phyloP scores from a whole-genome alignment of 2,797 vertebrate species.

The Todus mexicanus region DNA sequence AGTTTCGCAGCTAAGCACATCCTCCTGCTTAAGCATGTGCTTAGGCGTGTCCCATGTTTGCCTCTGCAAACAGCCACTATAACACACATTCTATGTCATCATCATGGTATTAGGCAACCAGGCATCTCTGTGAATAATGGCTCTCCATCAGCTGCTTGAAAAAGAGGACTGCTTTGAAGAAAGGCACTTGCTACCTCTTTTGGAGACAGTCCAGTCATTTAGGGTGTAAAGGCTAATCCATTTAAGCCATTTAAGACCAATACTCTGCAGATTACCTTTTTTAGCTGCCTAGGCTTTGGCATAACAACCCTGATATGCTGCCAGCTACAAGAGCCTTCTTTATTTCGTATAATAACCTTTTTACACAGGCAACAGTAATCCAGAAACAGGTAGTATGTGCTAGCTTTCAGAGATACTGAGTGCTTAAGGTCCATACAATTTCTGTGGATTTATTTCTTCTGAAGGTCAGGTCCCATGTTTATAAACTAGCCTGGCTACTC shows the following conservation, averaged over 20 bases:
- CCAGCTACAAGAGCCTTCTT: not conserved
- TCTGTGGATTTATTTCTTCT: not conserved
- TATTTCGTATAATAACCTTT: not conserved
- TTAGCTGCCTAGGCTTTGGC: not conserved
- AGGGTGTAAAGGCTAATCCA: not conserved
- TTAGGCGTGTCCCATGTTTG: not conserved
- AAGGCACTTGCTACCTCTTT: not conserved
- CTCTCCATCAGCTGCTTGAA: not conserved
- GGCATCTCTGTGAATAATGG: not conserved
- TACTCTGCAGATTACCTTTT: not conserved
- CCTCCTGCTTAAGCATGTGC: not conserved
- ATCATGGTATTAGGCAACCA: not conserved
- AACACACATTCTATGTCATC: not conserved
- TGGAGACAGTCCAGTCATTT: not conserved
- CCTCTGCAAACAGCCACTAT: not conserved
- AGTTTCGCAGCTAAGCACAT: not conserved
- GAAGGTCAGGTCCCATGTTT: not conserved
- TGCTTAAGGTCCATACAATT: not conserved
- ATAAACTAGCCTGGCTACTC: not conserved
- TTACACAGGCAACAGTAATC: not conserved
- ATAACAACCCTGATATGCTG: not conserved
- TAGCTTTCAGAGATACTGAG: not conserved
- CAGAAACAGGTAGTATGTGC: not conserved
- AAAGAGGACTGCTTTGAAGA: not conserved
- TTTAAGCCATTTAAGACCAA: not conserved